A percentile compares a stretch with the other conserved stretches of the same genome.
Evolutionary conservation across 2,113 vertebrate genomes (phyloP).

Genomic region (Thalassarche chlororhynchos): DNA sequence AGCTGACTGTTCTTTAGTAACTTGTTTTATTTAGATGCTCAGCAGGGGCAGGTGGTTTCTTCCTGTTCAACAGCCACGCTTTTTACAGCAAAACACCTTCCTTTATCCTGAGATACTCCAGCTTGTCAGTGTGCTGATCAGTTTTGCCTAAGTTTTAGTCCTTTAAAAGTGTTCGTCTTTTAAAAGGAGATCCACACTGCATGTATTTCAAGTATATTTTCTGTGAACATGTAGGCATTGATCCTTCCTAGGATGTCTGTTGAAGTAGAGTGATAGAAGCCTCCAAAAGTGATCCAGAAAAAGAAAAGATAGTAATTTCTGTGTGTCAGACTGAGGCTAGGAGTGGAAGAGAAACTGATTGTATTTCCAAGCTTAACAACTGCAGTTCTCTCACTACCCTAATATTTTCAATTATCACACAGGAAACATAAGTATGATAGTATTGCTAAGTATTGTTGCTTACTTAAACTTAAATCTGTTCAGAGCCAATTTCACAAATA

Average conservation of each 20-base stretch:
- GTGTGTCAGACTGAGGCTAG: neutral
- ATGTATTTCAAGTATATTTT: neutral
- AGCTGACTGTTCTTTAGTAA: fast-evolving
- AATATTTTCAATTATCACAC: neutral
- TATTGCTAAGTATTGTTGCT: neutral
- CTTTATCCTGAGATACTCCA: neutral
- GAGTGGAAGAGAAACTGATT: neutral
- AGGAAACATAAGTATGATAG: neutral
- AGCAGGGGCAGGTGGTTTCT: neutral
- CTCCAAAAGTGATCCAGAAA: neutral
- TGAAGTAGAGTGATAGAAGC: neutral
- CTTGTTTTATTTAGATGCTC: neutral
- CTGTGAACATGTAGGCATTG: neutral
- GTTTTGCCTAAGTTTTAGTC: neutral
- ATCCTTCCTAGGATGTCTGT: neutral
- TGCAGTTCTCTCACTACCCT: neutral
- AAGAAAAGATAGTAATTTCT: neutral
- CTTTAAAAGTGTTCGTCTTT: neutral
- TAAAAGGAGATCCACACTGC: neutral
- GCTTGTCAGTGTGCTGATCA: neutral
- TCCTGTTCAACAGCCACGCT: neutral
- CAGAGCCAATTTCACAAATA: neutral
- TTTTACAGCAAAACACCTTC: neutral
- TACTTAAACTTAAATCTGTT: neutral
- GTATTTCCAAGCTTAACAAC: neutral